Conservation (phyloP, 2,797 vertebrate genomes). For the Xiphorhynchus erythropygius region DNA sequence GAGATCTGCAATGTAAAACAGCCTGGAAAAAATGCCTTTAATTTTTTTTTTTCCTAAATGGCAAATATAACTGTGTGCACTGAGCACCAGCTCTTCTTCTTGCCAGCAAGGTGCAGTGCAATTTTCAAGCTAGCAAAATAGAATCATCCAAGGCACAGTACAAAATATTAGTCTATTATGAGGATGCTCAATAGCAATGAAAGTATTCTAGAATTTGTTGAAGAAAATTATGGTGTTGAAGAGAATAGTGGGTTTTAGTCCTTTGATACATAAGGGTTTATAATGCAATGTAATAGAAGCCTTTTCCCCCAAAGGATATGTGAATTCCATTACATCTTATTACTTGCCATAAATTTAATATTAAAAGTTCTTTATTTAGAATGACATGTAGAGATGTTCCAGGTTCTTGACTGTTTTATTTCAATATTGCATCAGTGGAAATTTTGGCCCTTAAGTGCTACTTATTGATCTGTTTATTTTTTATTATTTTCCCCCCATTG, state of each 20-base stretch:
- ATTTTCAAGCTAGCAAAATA: not conserved
- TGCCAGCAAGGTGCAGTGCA: not conserved
- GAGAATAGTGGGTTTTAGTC: constrained; percentile 48
- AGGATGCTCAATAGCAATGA: constrained; percentile 14
- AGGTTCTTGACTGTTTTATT: not conserved
- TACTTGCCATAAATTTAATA: constrained; percentile 60
- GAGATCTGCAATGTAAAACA: not conserved
- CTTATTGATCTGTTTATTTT: not conserved
- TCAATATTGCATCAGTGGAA: not conserved
- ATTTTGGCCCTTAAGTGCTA: not conserved
- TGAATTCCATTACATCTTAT: constrained; percentile 59
- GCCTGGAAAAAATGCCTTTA: not conserved
- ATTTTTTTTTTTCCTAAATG: not conserved
- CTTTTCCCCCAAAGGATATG: constrained; percentile 7
- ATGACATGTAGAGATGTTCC: not conserved
- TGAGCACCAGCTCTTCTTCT: not conserved
- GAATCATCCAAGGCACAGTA: not conserved
- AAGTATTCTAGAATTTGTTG: constrained; percentile 54
- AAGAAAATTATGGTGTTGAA: constrained; percentile 56
- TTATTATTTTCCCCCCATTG: not conserved
- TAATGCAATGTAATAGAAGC: constrained; percentile 34
- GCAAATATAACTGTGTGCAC: not conserved
- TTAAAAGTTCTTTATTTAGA: constrained; percentile 5
- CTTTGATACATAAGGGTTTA: constrained; percentile 49
- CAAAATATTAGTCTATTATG: constrained; percentile 43